Evolutionary conservation across 2,113 vertebrate species (phyloP).

Genomic region (Cheilinus undulatus): DNA sequence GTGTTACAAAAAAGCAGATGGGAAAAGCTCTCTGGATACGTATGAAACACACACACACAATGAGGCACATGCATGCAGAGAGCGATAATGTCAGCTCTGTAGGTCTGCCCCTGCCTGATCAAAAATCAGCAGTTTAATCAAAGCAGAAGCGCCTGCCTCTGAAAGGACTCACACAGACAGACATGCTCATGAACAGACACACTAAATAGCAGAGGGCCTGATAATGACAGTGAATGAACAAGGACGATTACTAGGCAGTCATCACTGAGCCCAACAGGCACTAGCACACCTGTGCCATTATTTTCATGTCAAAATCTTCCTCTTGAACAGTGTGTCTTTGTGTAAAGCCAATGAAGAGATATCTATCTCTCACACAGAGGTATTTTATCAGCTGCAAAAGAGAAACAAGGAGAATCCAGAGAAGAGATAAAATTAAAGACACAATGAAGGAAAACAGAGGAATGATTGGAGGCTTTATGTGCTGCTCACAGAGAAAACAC

Average conservation of each 20-base stretch:
- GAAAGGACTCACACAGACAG: slow-evolving; percentile 21
- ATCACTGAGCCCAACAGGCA: slow-evolving; percentile 16
- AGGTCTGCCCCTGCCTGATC: slow-evolving; percentile 42
- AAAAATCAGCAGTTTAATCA: slow-evolving; percentile 68
- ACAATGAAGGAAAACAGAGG: not conserved
- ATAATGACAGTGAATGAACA: slow-evolving; percentile 58
- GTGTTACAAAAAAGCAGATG: slow-evolving; percentile 3
- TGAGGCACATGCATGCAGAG: not conserved
- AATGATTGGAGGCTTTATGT: not conserved
- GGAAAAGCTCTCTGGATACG: not conserved
- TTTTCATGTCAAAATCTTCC: slow-evolving; percentile 36
- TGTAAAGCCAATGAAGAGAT: slow-evolving; percentile 4
- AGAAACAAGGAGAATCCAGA: not conserved
- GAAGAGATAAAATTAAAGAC: not conserved
- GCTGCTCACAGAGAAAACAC: not conserved
- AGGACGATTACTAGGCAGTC: slow-evolving; percentile 58
- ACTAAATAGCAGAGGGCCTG: slow-evolving; percentile 26
- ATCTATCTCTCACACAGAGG: not conserved
- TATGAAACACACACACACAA: not conserved
- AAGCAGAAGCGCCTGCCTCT: slow-evolving; percentile 47
- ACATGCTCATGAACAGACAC: not conserved
- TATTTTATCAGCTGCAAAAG: slow-evolving; percentile 21
- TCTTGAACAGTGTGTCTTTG: slow-evolving; percentile 3
- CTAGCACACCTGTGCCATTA: slow-evolving; percentile 12
- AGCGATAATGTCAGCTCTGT: slow-evolving; percentile 38